These are phyloP conservation scores for Drosophila siamana DNA, from an alignment of 2,888 invertebrate genomes.

Conservation along the genomic window DNA sequence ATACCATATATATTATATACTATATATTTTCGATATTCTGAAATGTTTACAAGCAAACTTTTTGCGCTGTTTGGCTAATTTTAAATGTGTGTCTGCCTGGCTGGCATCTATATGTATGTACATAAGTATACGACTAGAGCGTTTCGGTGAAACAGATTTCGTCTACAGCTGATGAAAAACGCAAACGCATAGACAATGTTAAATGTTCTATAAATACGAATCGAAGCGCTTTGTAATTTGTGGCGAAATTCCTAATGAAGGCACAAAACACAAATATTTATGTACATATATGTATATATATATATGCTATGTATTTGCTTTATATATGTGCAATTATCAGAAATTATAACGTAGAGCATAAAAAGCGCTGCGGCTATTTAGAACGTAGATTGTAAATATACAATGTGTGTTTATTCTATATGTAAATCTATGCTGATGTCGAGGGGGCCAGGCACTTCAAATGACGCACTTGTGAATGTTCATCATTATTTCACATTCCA, in stretches of 20 bases:
- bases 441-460: conserved; percentile 11
- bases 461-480: conserved; percentile 47
- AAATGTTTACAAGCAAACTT: conserved; percentile 59
- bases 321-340: background rate
- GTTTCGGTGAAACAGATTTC: conserved; percentile 40
- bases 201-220: conserved; percentile 55
- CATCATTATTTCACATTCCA: conserved; percentile 18
- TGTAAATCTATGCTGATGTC: conserved; percentile 2
- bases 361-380: conserved; percentile 16
- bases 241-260: conserved; percentile 67
- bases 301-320: background rate
- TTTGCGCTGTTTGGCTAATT: conserved; percentile 59
- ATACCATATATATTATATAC: conserved; percentile 13
- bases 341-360: background rate
- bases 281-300: background rate
- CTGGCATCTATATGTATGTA: conserved; percentile 28
- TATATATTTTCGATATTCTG: conserved; percentile 20
- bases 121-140: conserved; percentile 28
- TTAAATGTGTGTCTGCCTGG: conserved; percentile 46
- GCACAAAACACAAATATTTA: conserved; percentile 19
- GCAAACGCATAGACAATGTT: conserved; percentile 62
- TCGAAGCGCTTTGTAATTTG: conserved; percentile 44
- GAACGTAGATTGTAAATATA: background rate
- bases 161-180: conserved; percentile 44
- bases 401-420: background rate